Evolutionary conservation across 2,113 vertebrate species (phyloP).

Genomic region (Sylvietta virens): DNA sequence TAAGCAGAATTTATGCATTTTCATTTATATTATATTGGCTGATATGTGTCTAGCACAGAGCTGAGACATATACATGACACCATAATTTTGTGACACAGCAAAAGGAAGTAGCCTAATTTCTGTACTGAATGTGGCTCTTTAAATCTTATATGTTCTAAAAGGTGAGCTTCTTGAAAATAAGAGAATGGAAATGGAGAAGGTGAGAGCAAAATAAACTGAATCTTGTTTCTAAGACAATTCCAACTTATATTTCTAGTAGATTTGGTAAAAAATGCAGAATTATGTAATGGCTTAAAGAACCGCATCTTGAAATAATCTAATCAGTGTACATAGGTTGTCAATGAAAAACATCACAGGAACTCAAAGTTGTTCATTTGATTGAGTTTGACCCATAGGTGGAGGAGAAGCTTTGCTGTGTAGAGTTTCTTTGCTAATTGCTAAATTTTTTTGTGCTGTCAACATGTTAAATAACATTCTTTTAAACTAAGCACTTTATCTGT

Average conservation of each 20-base stretch:
- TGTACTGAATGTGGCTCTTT: not conserved
- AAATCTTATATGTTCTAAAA: not conserved
- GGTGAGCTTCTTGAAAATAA: not conserved
- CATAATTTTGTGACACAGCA: not conserved
- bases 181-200: not conserved
- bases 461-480: not conserved
- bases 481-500: not conserved
- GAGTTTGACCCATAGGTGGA: not conserved
- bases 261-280: not conserved
- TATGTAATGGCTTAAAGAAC: not conserved
- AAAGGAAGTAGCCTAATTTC: not conserved
- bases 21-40: not conserved
- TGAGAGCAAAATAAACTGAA: not conserved
- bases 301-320: not conserved
- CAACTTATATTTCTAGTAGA: not conserved
- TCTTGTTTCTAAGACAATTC: not conserved
- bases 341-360: not conserved
- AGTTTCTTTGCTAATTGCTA: not conserved
- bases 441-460: not conserved
- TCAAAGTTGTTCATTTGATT: not conserved
- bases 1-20: not conserved
- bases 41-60: not conserved
- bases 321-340: not conserved
- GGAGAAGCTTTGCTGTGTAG: not conserved
- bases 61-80: not conserved